These are phyloP conservation scores for Piscicola geometra DNA, from an alignment of 2,888 invertebrate species.

Conservation along the genomic window DNA sequence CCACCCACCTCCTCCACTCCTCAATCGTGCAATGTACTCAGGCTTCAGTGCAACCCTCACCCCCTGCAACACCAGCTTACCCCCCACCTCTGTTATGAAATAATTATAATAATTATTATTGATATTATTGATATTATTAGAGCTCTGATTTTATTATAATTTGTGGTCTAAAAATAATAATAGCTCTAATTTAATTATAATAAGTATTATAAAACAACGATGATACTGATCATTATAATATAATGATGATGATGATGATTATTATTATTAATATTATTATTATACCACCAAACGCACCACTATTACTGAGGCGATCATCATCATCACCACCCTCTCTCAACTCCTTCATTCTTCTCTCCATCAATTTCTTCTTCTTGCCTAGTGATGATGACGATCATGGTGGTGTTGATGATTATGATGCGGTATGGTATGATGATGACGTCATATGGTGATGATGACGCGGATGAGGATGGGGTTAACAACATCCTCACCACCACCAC, in stretches of 20 bases:
- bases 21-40: conserved; percentile 32
- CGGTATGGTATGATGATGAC: too few species aligned
- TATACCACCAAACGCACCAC: too few species aligned
- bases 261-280: too few species aligned
- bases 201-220: background rate
- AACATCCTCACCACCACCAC: too few species aligned
- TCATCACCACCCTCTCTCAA: conserved; percentile 10
- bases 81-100: background rate
- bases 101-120: background rate
- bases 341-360: background rate
- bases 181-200: background rate
- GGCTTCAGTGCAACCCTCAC: conserved; percentile 34
- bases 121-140: background rate
- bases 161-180: background rate
- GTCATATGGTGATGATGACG: too few species aligned
- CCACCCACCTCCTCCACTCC: conserved; percentile 24
- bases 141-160: background rate
- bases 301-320: too few species aligned
- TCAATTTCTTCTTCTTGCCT: conserved; percentile 22
- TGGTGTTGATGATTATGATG: too few species aligned
- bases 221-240: too few species aligned
- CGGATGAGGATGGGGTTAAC: too few species aligned
- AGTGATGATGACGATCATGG: too few species aligned
- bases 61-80: conserved; percentile 22
- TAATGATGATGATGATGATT: too few species aligned